Percentiles rank a stretch among this genome's conserved stretches.
Conservation (phyloP, 2,113 vertebrate species). For the Saguinus imperator region DNA sequence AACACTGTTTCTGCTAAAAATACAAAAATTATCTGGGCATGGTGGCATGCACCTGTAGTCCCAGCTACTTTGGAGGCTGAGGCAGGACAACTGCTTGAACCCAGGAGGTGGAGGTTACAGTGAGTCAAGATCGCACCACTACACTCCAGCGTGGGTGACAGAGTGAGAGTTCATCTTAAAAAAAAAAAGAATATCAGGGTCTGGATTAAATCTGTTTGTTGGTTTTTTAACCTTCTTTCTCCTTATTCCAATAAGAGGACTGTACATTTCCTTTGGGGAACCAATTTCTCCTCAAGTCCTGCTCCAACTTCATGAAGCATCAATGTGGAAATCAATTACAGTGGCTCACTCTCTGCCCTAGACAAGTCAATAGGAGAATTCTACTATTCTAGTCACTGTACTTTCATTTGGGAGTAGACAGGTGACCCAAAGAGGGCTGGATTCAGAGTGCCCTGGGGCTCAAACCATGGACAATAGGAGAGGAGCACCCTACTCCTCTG, state of each 20-base stretch:
- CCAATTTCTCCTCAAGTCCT: not conserved
- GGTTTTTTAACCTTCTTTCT: no score
- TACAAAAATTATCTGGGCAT: no score
- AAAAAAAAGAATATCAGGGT: not conserved
- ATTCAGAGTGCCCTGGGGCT: not conserved
- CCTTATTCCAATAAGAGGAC: not conserved
- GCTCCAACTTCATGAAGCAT: not conserved
- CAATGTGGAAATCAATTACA: not conserved
- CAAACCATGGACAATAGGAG: not conserved
- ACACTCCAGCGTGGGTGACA: no score
- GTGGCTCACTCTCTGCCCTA: not conserved
- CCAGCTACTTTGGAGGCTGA: no score
- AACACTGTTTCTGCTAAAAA: no score
- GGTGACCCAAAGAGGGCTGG: not conserved
- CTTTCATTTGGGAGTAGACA: not conserved
- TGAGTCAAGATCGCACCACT: no score
- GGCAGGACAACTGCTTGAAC: no score
- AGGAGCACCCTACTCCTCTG: not conserved
- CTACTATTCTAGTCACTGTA: not conserved
- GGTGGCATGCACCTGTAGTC: no score
- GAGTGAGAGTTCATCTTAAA: no score
- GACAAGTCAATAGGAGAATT: not conserved
- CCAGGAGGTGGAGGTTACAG: no score
- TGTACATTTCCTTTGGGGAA: not conserved
- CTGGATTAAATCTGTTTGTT: not conserved